These are phyloP conservation scores for Eucera pruinosa DNA, from an alignment of 2,888 invertebrate genomes.

Conservation along the genomic window DNA sequence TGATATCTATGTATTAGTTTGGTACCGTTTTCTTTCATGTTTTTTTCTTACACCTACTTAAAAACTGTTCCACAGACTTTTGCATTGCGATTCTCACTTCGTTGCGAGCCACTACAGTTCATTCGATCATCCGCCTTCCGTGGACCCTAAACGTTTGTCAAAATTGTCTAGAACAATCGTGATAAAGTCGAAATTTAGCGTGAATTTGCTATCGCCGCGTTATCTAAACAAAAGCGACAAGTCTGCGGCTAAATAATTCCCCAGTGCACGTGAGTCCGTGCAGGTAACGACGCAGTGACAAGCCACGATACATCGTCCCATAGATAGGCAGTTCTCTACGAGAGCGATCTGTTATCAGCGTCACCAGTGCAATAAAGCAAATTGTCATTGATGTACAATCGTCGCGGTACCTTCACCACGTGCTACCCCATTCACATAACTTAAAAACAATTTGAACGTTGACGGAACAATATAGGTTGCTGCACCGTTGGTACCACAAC, in stretches of 20 bases:
- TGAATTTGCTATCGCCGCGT: conserved; percentile 27
- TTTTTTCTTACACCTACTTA: no score
- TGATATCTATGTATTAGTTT: no score
- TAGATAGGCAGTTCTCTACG: conserved; percentile 70
- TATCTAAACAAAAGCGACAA: conserved; percentile 24
- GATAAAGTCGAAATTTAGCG: conserved; percentile 14
- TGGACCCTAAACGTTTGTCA: no score
- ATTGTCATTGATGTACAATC: conserved; percentile 43
- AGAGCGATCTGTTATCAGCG: conserved; percentile 71
- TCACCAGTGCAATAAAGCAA: conserved; percentile 44
- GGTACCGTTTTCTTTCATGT: no score
- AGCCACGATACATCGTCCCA: conserved; percentile 70
- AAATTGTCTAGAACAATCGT: no score
- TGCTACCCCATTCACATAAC: not conserved
- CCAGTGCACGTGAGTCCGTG: not conserved
- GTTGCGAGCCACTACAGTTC: no score
- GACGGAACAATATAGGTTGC: not conserved
- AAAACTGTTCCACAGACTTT: no score
- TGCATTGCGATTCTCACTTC: no score
- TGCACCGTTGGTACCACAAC: no score
- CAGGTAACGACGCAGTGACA: conserved; percentile 54
- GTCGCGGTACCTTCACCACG: not conserved
- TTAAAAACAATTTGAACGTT: not conserved
- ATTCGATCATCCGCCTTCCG: not conserved
- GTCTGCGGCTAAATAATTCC: conserved; percentile 24